Base-by-base conservation (phyloP, 2,113 vertebrate genomes). In the Epinephelus lanceolatus region DNA sequence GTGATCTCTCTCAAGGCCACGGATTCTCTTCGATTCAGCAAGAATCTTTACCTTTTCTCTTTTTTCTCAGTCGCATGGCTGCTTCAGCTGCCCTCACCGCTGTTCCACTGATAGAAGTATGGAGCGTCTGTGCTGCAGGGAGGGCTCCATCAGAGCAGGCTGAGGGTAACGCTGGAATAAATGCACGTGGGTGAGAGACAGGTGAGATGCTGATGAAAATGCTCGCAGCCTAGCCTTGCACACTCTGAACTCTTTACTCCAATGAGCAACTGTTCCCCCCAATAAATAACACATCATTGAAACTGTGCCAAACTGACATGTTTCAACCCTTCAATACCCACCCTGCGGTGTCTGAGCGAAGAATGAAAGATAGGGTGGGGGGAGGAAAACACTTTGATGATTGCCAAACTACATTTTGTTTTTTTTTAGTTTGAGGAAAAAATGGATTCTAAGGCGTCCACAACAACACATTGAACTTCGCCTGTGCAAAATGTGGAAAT, bases 381-480 rank as follows among this genome's bases (percentile, higher is more conserved):
- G 62, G 72, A 89, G 82, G 59, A 86, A 88, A 91, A 84, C 67
- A 81, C 89, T 93, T 88, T 93, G 90, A 92, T 88, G 88, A 85
- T 77, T 79, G 76, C 85, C 88, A 82, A 86, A 91, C 79, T 86
- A 80, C 75, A 89, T 92, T 94, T 89, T 75, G 62, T 77, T 83
- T 76, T 82, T 76, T 89, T 92, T 91, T 79, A 92, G 88, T 87
- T 86, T 60, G 67, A 84, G 78, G 80, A 71, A 49, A 70, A 83
- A 89, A 93, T 91, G 77, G 85, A 93, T 94, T 93, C 89, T 81
- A 90, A 91, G 86, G 87, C 87, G 89, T 91, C 85, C 76, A 79
- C 91, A 90, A 91, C 91, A 74, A 91, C 87, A 86, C 90, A 89
- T 25, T 90, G 71, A 92, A 91, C 88, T 86, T 90, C 53, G 76